A percentile compares a stretch with the other conserved stretches of the same genome.
phyloP scores from a whole-genome alignment of 2,113 vertebrate species.

The Sceloporus undulatus region DNA sequence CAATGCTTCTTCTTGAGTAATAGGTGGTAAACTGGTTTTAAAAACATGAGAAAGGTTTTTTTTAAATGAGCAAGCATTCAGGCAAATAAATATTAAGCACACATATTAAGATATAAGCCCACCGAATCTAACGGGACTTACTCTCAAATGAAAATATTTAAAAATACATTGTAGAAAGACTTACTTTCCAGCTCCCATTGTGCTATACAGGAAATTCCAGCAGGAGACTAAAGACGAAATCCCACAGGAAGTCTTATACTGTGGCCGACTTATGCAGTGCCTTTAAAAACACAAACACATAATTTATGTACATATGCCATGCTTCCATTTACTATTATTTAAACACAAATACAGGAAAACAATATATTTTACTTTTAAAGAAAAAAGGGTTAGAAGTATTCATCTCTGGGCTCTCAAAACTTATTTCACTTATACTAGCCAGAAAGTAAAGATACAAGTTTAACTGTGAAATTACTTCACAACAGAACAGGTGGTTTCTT shows the following conservation, averaged over 20 bases:
- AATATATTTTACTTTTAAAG: not conserved
- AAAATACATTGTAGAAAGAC: constrained; percentile 39
- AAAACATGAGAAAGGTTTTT: not conserved
- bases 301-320: not conserved
- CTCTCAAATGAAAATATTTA: not conserved
- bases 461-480: not conserved
- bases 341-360: accelerated
- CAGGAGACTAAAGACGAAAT: constrained; percentile 96
- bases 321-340: not conserved
- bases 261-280: constrained; percentile 98
- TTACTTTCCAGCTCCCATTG: constrained; percentile 94
- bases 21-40: constrained; percentile 87
- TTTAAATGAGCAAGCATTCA: not conserved
- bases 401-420: too few species aligned
- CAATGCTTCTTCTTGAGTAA: constrained; percentile 97
- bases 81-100: not conserved
- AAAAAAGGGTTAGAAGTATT: too few species aligned
- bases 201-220: constrained; percentile 98
- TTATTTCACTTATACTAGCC: not conserved
- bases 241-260: constrained; percentile 98
- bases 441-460: not conserved
- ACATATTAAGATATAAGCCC: not conserved
- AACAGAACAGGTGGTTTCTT: not conserved
- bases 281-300: constrained; percentile 71
- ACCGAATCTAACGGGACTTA: not conserved